Evolutionary conservation across 64 coral and sea anemone genomes (phyloP), one percentile per base, ranked within the genome.

Genomic region (Cladopsammia gracilis): DNA sequence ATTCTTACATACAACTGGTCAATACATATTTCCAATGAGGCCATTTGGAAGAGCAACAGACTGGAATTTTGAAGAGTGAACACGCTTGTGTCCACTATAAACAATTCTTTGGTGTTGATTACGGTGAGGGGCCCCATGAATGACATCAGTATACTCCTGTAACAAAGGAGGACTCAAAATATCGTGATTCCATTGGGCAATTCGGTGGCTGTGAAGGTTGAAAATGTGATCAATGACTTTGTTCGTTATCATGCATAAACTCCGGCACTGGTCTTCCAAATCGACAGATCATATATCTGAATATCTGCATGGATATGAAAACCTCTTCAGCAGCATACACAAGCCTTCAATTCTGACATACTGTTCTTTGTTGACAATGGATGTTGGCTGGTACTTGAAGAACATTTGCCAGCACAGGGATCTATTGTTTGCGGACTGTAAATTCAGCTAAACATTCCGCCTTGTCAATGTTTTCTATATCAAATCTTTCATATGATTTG

Each of bases 211-310:
- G 62, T 20, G 62, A 65, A 19, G 15, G 62, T 20, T 65, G 62
- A 65, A 65, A 65, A 12, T 65, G 19, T 65, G 2, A 20, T 65
- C 62, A 2, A 18, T 65, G 62, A 65, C 0, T 65, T 65, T 6
- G 62, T 65, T 65, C 19, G 62, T 65, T 5, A 65, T 15, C 62
- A 65, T 15, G 62, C 19, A 2, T 65, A 65, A n/a, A 65, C 62
- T 65, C 62, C n/a, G 62, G 62, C 15, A 65, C 62, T 65, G 62
- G 62, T 65, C 62, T 65, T 65, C 62, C 62, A 65, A 65, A 65
- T 65, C 62, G 62, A 20, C 5, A 19, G 62, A 65, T 65, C 62
- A 65, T 65, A n/a, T n/a, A 20, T 65, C 62, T 65, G 62, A 65
- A 65, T 65, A 65, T 18, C 62, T 5, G 62, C 62, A 65, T 19